Percentiles rank a stretch among this genome's conserved stretches.
phyloP scores from a whole-genome alignment of 2,888 invertebrate genomes.

The Lasioglossum oenotherae region DNA sequence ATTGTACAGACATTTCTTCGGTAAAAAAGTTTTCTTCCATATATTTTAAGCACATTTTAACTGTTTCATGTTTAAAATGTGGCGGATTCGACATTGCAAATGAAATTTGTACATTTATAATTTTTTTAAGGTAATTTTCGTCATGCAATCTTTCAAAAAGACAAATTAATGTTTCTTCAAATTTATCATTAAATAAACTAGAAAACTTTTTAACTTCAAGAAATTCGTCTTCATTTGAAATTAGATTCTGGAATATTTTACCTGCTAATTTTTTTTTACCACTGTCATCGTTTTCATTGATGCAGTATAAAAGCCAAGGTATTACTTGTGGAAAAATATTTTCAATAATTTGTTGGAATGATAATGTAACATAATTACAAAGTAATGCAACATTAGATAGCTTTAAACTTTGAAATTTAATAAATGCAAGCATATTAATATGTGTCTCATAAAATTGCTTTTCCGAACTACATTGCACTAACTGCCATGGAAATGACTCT shows the following conservation, averaged over 20 bases:
- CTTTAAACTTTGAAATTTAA: constrained; percentile 82
- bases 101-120: constrained; percentile 80
- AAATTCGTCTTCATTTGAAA: constrained; percentile 74
- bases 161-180: constrained; percentile 79
- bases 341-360: constrained; percentile 77
- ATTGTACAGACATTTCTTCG: constrained; percentile 82
- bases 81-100: constrained; percentile 82
- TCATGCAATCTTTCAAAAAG: constrained; percentile 81
- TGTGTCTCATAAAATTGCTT: constrained; percentile 84
- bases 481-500: constrained; percentile 84
- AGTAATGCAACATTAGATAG: constrained; percentile 74
- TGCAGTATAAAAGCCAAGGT: constrained; percentile 65
- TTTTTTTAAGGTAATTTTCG: constrained; percentile 84
- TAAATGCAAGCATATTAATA: constrained; percentile 82
- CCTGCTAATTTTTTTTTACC: constrained; percentile 59
- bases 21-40: constrained; percentile 84
- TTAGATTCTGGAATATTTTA: constrained; percentile 72
- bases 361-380: constrained; percentile 73
- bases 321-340: constrained; percentile 75
- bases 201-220: constrained; percentile 71
- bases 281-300: constrained; percentile 66
- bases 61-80: constrained; percentile 83
- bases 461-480: constrained; percentile 82
- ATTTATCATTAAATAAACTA: constrained; percentile 75
- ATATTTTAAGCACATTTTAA: constrained; percentile 84